Evolutionary conservation across 1,140 invertebrate species (phyloP), one percentile per base, ranked within the genome.

Genomic region (Brachionus asplanchnoidis): DNA sequence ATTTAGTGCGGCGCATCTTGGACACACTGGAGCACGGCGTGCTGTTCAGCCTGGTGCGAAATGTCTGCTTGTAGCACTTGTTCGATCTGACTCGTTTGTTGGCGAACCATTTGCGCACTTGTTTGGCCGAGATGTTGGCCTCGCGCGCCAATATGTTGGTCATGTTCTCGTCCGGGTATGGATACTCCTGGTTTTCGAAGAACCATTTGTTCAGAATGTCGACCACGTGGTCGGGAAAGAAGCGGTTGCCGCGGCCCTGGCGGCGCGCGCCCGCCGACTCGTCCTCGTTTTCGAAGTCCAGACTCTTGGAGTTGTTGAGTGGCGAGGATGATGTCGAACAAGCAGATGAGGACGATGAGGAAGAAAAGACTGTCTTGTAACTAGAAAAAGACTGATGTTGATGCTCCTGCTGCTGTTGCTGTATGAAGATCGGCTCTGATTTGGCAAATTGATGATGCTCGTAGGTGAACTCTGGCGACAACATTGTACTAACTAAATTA

Each of bases 21-120:
- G 40, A 17, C 2, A 4, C 42, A 8, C 32, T 73, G 44, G 44
- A 0, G 40, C 68, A 73, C 17, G 68, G 68, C 40, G 68, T 77
- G 14, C 73, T 77, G 23, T 23, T 77, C 9, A 77, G 26, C 50
- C 42, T 46, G 12, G n/a, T 50, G 20, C 79, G 32, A 46, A 65
- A 82, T 23, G 79, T 68, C 42, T 60, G 79, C 32, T 82, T 82
- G 42, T 82, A 82, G 42, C 79, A 82, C 14, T 82, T 82, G 53
- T 82, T 82, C 11, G 79, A 82, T 40, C 84, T 44, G 14, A 84
- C 84, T 14, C 84, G 84, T 84, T 77, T 73, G 42, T 84, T 84
- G 26, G 84, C 84, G 42, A 84, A 84, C 84, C 84, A 84, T 78
- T 84, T 84, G 26, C 60, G 42, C n/a, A 84, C 84, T 44, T 84